A percentile compares a stretch with the other conserved stretches of the same genome.
Conservation (phyloP, 2,888 invertebrate genomes). For the Agrotis exclamationis region DNA sequence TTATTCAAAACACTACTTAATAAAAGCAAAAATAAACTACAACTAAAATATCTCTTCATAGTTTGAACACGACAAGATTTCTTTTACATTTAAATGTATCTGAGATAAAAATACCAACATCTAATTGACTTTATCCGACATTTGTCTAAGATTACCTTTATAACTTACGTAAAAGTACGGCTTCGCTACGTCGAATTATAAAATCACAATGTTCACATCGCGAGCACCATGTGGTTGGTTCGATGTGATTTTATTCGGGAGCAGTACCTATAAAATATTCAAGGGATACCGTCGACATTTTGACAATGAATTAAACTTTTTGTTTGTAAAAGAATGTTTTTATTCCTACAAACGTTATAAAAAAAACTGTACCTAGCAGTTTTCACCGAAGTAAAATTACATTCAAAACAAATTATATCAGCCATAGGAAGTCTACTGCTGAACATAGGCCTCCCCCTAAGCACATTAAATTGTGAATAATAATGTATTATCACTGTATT, state of each 20-base stretch:
- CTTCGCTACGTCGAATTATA: constrained; percentile 50
- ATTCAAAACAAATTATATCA: background rate
- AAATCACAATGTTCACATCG: constrained; percentile 19
- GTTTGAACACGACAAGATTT: constrained; percentile 55
- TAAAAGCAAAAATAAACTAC: constrained; percentile 36
- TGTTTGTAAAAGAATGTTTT: constrained; percentile 5
- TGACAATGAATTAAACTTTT: constrained; percentile 23
- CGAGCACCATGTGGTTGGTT: constrained; percentile 1
- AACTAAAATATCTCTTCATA: constrained; percentile 45
- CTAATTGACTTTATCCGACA: constrained; percentile 66
- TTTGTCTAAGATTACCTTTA: constrained; percentile 67
- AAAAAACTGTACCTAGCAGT: background rate
- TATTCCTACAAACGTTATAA: background rate
- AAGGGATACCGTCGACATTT: constrained; percentile 16
- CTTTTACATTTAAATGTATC: constrained; percentile 60
- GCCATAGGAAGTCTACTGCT: no score
- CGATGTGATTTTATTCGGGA: constrained; percentile 30
- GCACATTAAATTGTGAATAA: no score
- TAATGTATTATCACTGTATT: no score
- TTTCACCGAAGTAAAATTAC: constrained; percentile 12
- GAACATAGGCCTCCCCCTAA: no score
- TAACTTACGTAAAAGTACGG: constrained; percentile 54
- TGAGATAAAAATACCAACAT: constrained; percentile 67
- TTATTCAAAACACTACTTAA: background rate
- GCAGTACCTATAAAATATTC: constrained; percentile 34